phyloP scores from a whole-genome alignment of 1,140 invertebrate species.

The Temnothorax nylanderi region DNA sequence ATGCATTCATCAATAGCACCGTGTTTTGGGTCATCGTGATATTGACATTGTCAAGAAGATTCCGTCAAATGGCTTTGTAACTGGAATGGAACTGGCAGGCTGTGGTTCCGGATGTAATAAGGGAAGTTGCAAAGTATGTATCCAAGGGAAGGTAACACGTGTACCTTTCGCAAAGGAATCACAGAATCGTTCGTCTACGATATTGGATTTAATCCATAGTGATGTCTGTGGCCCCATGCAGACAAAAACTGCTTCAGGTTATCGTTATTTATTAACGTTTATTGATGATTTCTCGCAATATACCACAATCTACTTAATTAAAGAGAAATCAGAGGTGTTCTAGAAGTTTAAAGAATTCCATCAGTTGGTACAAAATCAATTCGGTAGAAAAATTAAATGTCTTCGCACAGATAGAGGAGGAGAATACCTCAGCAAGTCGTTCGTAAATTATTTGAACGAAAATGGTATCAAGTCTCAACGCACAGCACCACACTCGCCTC shows the following conservation, averaged over 20 bases:
- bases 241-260: background rate
- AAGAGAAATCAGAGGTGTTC: background rate
- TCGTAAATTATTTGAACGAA: background rate
- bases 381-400: background rate
- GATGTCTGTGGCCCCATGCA: too few species aligned
- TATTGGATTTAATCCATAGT: background rate
- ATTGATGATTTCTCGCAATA: background rate
- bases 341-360: background rate
- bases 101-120: background rate
- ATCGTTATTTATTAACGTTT: background rate
- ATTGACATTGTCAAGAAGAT: background rate
- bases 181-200: background rate
- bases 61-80: background rate
- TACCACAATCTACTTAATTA: background rate
- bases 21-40: background rate
- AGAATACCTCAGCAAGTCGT: background rate
- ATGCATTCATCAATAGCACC: background rate
- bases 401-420: background rate
- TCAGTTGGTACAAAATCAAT: background rate
- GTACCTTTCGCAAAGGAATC: background rate
- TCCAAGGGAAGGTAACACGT: background rate
- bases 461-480: background rate
- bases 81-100: background rate
- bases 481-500: too few species aligned
- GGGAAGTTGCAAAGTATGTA: background rate